Base-by-base conservation (phyloP, 2,113 vertebrate genomes). In the Noctilio leporinus region DNA sequence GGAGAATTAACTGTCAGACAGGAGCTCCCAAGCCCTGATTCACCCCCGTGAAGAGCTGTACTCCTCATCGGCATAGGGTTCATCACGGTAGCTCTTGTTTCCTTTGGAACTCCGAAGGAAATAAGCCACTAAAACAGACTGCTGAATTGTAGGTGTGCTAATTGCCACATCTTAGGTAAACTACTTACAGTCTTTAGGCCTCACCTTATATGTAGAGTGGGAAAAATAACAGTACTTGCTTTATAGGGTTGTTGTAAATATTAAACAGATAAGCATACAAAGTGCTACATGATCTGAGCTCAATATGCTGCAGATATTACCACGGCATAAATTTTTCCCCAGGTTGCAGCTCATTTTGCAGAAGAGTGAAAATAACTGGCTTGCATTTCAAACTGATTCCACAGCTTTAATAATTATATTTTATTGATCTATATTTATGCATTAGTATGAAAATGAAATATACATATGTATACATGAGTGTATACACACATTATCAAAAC, bases 401-500 rank as follows among this genome's bases (percentile, higher is more conserved):
- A 69, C 2, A 70, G 35, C 7, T 84, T 67, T 64, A 73, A 80
- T 59, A 84, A 91, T 69, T 86, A 43, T 45, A 59, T 47, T 93
- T 95, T 88, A 95, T 72, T 86, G 20, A 85, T 69, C 81, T 88
- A 30, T 65, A 4, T 78, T 67, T 91, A 81, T 59, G 91, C 28
- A 69, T 81, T n/a, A 76, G 40, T 75, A 86, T 62, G 35, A 82
- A 82, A 77, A 51, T 20, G 17, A 43, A 62, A 62, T 28, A 20
- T 11, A 81, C 5, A 80, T 55, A 78, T 11, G 17, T 77, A 49
- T n/a, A 67, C 7, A 70, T 17, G 72, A 19, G 28, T 75, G 45
- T n/a, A 49, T 11, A 11, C 2, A 11, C 45, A 76, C 33, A 83
- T 22, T 28, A 51, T 88, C 17, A 55, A 73, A 94, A 89, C 77